Percentiles rank a stretch among this genome's conserved stretches.
Evolutionary conservation across 2,888 invertebrate species (phyloP).

Genomic region (Lasius platythorax): DNA sequence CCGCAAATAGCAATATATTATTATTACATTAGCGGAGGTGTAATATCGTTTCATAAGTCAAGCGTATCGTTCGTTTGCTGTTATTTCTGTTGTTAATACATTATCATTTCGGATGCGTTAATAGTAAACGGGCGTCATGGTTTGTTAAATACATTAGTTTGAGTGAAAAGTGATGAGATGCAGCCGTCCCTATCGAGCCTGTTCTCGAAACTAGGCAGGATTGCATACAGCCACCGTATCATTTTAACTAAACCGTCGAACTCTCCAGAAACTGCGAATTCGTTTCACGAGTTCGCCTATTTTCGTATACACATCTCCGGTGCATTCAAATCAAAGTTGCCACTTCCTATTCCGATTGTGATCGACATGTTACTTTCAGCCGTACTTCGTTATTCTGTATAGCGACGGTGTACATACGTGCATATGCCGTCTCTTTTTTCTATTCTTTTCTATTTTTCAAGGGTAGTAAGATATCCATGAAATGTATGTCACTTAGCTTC

Average conservation of each 20-base stretch:
- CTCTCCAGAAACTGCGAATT: slow-evolving; percentile 42
- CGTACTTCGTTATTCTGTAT: neutral
- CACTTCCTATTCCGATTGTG: slow-evolving; percentile 16
- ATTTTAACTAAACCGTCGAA: slow-evolving; percentile 36
- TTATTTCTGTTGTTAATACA: slow-evolving; percentile 22
- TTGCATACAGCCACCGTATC: slow-evolving; percentile 21
- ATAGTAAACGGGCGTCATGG: neutral
- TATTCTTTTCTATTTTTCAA: neutral
- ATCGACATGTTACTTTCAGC: slow-evolving; percentile 17
- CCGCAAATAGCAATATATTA: neutral
- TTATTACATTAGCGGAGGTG: slow-evolving; percentile 4
- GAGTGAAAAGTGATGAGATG: slow-evolving; percentile 49
- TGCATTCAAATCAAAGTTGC: slow-evolving; percentile 10
- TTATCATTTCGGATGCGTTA: slow-evolving; percentile 32
- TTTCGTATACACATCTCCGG: neutral
- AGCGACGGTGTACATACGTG: too few relatives aligned
- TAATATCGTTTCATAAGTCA: slow-evolving; percentile 40
- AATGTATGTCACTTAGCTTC: neutral
- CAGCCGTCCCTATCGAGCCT: slow-evolving; percentile 13
- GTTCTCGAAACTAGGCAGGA: slow-evolving; percentile 31
- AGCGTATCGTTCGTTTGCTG: slow-evolving; percentile 16
- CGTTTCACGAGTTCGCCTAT: slow-evolving; percentile 28
- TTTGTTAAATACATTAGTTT: slow-evolving; percentile 45
- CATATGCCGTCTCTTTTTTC: neutral
- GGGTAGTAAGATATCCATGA: neutral